Conservation (phyloP, 2,113 vertebrate species). For the Chamaea fasciata region DNA sequence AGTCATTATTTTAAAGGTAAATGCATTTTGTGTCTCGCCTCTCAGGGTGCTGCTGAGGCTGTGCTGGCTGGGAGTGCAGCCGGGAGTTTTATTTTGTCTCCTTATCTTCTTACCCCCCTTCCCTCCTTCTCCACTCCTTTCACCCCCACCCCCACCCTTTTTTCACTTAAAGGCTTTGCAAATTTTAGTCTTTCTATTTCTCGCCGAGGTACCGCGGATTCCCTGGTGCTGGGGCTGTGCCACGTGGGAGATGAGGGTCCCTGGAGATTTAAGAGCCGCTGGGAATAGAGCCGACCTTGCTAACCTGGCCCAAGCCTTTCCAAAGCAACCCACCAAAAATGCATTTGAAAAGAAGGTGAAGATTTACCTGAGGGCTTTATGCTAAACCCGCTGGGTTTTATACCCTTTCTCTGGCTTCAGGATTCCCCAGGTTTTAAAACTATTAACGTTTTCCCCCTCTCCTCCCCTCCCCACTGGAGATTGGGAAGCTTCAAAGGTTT, state of each 20-base stretch:
- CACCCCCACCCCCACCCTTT: neutral
- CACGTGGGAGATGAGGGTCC: slow-evolving; percentile 36
- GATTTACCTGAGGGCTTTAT: slow-evolving; percentile 61
- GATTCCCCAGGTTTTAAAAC: slow-evolving; percentile 63
- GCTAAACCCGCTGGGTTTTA: slow-evolving; percentile 35
- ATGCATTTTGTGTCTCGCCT: slow-evolving; percentile 71
- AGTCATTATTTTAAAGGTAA: slow-evolving; percentile 98
- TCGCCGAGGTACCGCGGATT: neutral
- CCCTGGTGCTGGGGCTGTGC: neutral
- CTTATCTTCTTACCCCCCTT: neutral
- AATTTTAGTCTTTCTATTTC: slow-evolving; percentile 40
- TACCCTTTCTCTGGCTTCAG: slow-evolving; percentile 17
- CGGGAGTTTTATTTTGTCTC: slow-evolving; percentile 49
- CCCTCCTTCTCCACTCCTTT: neutral
- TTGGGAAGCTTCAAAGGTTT: slow-evolving; percentile 65
- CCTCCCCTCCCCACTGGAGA: slow-evolving; percentile 18
- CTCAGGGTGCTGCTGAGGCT: slow-evolving; percentile 73
- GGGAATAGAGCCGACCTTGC: slow-evolving; percentile 34
- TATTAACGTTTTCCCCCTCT: neutral
- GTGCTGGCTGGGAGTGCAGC: slow-evolving; percentile 78
- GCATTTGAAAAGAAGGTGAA: slow-evolving; percentile 64
- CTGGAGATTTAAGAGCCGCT: slow-evolving; percentile 22
- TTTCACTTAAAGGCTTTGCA: neutral
- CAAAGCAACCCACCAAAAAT: slow-evolving; percentile 50
- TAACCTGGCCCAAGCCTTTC: slow-evolving; percentile 39